phyloP scores from a whole-genome alignment of 2,888 invertebrate species.

The Boloria euphrosyne region DNA sequence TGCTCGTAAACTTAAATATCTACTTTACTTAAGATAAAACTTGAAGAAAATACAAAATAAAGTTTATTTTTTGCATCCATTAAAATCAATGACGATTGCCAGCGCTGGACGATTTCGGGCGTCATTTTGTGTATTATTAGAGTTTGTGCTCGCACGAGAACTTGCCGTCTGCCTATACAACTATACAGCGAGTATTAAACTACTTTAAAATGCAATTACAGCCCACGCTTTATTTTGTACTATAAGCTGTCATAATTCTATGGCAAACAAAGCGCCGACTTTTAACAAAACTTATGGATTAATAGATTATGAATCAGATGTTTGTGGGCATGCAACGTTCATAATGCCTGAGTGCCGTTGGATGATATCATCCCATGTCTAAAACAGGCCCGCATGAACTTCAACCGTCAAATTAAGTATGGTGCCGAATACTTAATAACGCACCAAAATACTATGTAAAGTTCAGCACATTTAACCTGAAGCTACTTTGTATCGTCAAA shows the following conservation, averaged over 20 bases:
- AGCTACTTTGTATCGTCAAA: background rate
- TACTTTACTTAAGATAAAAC: background rate
- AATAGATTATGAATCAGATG: constrained; percentile 40
- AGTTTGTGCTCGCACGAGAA: constrained; percentile 42
- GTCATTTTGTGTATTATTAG: constrained; percentile 49
- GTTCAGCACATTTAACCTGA: background rate
- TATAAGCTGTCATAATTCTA: constrained; percentile 12
- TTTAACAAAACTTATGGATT: constrained; percentile 37
- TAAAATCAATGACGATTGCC: constrained; percentile 63
- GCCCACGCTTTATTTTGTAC: constrained; percentile 16
- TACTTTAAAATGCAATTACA: constrained; percentile 30
- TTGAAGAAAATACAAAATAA: constrained; percentile 49
- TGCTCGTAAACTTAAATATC: background rate
- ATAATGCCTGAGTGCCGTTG: constrained; percentile 32
- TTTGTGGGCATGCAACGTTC: constrained; percentile 41
- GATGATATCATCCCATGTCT: constrained; percentile 32
- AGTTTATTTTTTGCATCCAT: constrained; percentile 66
- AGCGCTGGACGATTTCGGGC: constrained; percentile 43
- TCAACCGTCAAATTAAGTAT: constrained; percentile 33
- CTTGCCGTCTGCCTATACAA: constrained; percentile 35
- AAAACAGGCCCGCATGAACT: constrained; percentile 25
- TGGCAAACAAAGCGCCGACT: constrained; percentile 23
- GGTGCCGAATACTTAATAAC: constrained; percentile 17
- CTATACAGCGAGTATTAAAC: constrained; percentile 26
- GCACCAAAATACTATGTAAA: constrained; percentile 17